Conservation (phyloP, 35 echinoderm and acorn worm species). For the Hemicentrotus pulcherrimus region DNA sequence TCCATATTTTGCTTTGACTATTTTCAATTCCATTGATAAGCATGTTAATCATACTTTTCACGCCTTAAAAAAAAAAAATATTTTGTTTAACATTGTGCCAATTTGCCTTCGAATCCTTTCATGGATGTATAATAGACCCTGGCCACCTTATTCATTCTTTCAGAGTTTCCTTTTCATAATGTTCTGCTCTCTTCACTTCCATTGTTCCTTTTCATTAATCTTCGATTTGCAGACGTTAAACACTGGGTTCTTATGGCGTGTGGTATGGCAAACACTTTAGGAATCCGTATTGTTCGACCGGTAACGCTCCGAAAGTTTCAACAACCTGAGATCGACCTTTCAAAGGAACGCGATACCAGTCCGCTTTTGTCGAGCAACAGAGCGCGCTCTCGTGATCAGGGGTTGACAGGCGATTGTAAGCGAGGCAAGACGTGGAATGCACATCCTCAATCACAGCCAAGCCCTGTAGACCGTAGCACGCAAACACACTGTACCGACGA, state of each 20-base stretch:
- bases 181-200: neutral
- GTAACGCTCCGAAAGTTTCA: conserved; percentile 10
- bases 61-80: too few species aligned
- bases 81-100: too few species aligned
- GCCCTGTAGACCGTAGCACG: neutral
- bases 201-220: conserved; percentile 3
- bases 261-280: conserved; percentile 17
- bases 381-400: neutral
- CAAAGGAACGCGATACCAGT: neutral
- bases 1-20: too few species aligned
- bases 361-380: neutral
- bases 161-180: neutral
- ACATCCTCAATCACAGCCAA: neutral
- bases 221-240: neutral
- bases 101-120: too few species aligned
- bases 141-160: too few species aligned
- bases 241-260: neutral
- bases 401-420: neutral
- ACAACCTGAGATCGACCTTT: conserved; percentile 1
- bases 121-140: too few species aligned
- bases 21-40: too few species aligned
- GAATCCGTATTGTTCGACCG: conserved; percentile 15
- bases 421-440: neutral
- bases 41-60: too few species aligned
- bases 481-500: neutral